Evolutionary conservation across 1,140 invertebrate genomes (phyloP), one percentile per base, ranked within the genome.

Genomic region (Melitaea cinxia): DNA sequence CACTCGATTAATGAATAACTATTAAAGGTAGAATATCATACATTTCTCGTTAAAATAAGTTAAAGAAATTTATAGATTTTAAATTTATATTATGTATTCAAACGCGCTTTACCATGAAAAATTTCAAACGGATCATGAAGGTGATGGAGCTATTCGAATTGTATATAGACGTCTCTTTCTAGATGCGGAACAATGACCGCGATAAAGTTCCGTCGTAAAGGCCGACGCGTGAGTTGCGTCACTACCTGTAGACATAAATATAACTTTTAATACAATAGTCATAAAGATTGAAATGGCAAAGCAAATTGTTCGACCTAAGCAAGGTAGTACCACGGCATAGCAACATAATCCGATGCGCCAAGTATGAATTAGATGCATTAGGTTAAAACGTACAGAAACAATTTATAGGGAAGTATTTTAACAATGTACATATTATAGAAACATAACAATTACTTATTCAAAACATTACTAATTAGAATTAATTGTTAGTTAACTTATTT

Each of bases 121-220:
- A 21, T 47, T 23, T 21, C 21, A 47, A 19, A 23, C 4, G 17
- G 42, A 42, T 42, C 52, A 54, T 21, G 33, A 54, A 17, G 19
- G 54, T 57, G 45, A 64, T 2, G 37, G 33, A 57, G 0, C 17
- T 55, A 63, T 24, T 30, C 24, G 23, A 17, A 14, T 52, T 26
- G 3, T 47, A 50, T 45, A 19, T 6, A 49, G 26, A 6, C 14
- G 10, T 64, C 54, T 24, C 54, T 64, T 64, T 64, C 53, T 35
- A 23, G 7, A 50, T 54, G 54, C 33, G 54, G 61, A 64, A 56
- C 61, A 57, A 64, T 64, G 61, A 64, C 61, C 61, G 61, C 61
- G 42, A 33, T 49, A 45, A 56, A 15, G 39, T 64, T 64, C 61
- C 30, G 42, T 57, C 39, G 60, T 64, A 64, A 33, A 56, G 53